Percentiles rank a stretch among this genome's conserved stretches.
Conservation (phyloP, 2,888 invertebrate genomes). For the Noctuana brunneofusca region DNA sequence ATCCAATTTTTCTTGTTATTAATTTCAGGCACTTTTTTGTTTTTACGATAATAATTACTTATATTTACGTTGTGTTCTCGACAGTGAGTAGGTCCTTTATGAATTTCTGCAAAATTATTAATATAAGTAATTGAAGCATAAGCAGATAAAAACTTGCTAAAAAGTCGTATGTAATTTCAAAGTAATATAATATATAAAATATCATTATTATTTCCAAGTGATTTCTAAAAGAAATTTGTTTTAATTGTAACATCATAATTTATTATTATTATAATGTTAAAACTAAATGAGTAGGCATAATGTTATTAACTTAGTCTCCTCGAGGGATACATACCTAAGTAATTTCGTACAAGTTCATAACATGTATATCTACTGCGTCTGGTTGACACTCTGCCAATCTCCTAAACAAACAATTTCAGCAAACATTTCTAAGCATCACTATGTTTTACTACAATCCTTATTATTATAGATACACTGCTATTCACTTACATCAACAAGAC, state of each 20-base stretch:
- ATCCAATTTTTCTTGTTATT: neutral
- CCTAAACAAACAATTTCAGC: constrained; percentile 40
- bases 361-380: neutral
- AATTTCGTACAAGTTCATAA: neutral
- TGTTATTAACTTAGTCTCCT: too few relatives aligned
- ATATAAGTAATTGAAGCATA: too few relatives aligned
- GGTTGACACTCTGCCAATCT: constrained; percentile 29
- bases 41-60: neutral
- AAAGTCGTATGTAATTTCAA: too few relatives aligned
- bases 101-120: too few relatives aligned
- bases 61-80: neutral
- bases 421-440: constrained; percentile 9
- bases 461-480: neutral
- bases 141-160: too few relatives aligned
- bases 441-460: constrained; percentile 11
- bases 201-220: too few relatives aligned
- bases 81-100: neutral
- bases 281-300: too few relatives aligned
- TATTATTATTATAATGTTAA: too few relatives aligned
- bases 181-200: too few relatives aligned
- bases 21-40: neutral
- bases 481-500: constrained; percentile 18
- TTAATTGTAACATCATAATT: too few relatives aligned
- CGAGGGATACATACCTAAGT: too few relatives aligned
- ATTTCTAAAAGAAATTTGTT: too few relatives aligned